Percentiles rank a stretch among this genome's conserved stretches.
phyloP scores from a whole-genome alignment of 1,140 invertebrate species.

The Rhyacophila brunnea region DNA sequence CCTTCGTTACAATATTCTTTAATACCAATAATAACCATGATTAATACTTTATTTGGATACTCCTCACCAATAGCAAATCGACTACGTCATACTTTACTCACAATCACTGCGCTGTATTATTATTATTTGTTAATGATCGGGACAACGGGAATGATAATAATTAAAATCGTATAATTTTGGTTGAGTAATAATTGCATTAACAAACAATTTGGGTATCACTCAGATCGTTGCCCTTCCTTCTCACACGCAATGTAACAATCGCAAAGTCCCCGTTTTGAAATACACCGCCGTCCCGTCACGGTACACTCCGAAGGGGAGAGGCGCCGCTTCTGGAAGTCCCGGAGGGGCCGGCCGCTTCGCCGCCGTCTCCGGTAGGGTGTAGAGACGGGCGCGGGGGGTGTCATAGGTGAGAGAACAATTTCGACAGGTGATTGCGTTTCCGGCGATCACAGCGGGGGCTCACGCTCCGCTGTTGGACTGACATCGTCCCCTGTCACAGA shows the following conservation, averaged over 20 bases:
- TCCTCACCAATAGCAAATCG: background rate
- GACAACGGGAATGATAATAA: no score
- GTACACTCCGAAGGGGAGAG: background rate
- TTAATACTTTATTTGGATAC: background rate
- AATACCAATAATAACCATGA: background rate
- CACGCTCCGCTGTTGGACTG: slow-evolving; percentile 31
- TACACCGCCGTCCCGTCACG: no score
- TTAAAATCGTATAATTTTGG: background rate
- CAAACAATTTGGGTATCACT: background rate
- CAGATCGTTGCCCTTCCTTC: background rate
- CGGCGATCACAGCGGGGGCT: slow-evolving; percentile 32
- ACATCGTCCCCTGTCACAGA: slow-evolving; percentile 30
- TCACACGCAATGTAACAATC: background rate
- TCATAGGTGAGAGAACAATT: slow-evolving; percentile 30
- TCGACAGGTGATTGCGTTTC: slow-evolving; percentile 33
- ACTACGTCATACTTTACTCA: background rate
- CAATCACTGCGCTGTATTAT: no score
- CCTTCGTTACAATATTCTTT: background rate
- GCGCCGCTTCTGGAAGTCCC: background rate
- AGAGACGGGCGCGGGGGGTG: no score
- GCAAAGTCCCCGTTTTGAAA: background rate
- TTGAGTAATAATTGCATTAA: background rate
- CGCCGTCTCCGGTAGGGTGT: no score
- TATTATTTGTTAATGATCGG: background rate
- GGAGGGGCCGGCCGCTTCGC: background rate